phyloP scores from a whole-genome alignment of 2,113 vertebrate genomes.

The Heteronetta atricapilla region DNA sequence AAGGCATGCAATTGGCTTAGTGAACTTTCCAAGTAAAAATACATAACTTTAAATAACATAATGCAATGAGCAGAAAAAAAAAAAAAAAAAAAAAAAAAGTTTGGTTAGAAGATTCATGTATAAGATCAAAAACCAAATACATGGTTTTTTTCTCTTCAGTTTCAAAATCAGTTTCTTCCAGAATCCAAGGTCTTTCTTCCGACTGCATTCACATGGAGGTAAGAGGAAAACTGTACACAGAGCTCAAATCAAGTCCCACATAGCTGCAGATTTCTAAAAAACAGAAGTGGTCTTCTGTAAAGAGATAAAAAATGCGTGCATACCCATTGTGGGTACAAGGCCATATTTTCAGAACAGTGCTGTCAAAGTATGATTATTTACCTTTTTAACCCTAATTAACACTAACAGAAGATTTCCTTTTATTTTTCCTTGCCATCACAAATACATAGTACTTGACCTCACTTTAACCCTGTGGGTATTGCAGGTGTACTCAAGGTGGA shows the following conservation, averaged over 20 bases:
- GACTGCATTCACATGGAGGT: neutral
- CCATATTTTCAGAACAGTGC: neutral
- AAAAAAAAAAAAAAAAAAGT: neutral
- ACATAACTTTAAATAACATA: neutral
- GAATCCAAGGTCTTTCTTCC: neutral
- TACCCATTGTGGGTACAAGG: neutral
- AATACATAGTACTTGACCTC: neutral
- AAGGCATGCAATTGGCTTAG: neutral
- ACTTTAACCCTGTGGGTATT: neutral
- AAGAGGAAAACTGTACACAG: neutral
- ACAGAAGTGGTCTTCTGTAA: neutral
- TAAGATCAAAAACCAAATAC: neutral
- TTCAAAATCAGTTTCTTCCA: slow-evolving; percentile 13
- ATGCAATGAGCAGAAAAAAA: neutral
- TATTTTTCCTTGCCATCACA: neutral
- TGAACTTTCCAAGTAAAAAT: slow-evolving; percentile 41
- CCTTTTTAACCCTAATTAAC: neutral
- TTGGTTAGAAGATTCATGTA: neutral
- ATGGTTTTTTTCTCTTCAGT: neutral
- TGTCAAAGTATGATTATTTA: neutral
- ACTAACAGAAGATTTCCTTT: neutral
- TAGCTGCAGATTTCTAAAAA: neutral
- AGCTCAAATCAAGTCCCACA: neutral
- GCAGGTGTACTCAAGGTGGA: neutral
- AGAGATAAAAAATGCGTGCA: neutral